A percentile compares a stretch with the other conserved stretches of the same genome.
These are phyloP conservation scores for Pomatostomus ruficeps DNA, from an alignment of 2,113 vertebrate species.

Conservation along the genomic window DNA sequence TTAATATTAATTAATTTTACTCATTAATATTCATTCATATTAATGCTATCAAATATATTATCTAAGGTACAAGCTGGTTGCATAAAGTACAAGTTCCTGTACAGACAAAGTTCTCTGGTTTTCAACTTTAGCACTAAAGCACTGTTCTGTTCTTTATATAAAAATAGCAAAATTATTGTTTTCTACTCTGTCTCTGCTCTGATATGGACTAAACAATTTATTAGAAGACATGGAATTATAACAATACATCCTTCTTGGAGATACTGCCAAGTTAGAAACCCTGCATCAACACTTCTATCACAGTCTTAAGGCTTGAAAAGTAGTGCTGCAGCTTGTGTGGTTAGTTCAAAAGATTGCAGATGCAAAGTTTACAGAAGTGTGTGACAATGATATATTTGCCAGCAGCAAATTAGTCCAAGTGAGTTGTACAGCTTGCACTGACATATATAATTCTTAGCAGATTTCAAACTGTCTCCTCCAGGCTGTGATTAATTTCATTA, in stretches of 20 bases:
- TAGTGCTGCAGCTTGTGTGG: constrained; percentile 25
- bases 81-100: neutral
- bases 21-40: too few relatives aligned
- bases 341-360: constrained; percentile 66
- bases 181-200: neutral
- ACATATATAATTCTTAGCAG: constrained; percentile 65
- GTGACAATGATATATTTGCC: constrained; percentile 64
- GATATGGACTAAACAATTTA: neutral
- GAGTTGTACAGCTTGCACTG: constrained; percentile 61
- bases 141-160: neutral
- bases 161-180: neutral
- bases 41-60: too few relatives aligned
- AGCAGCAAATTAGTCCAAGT: constrained; percentile 65
- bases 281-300: neutral
- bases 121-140: neutral
- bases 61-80: neutral
- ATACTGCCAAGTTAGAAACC: neutral
- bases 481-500: constrained; percentile 72
- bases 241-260: neutral
- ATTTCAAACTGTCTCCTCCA: constrained; percentile 59
- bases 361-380: constrained; percentile 56
- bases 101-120: neutral
- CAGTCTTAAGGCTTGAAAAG: neutral
- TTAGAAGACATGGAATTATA: neutral
- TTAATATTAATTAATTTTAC: neutral